Evolutionary conservation across 2,113 vertebrate species (phyloP).

Genomic region (Heloderma charlesbogerti): DNA sequence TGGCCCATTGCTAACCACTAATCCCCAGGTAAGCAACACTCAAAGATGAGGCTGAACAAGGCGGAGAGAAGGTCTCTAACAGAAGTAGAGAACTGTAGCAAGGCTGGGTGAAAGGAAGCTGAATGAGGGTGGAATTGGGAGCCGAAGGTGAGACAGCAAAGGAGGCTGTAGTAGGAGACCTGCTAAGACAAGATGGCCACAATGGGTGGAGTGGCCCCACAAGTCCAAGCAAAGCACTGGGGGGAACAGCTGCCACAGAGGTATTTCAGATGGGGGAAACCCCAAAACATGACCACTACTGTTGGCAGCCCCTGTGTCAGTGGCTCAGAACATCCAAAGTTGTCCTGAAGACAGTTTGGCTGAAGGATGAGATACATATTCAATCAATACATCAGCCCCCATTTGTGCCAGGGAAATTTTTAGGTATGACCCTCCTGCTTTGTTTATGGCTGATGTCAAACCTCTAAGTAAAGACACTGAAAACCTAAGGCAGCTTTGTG

Average conservation of each 20-base stretch:
- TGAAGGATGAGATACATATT: not conserved
- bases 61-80: not conserved
- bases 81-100: too few species aligned
- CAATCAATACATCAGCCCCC: not conserved
- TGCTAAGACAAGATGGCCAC: not conserved
- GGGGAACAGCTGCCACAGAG: not conserved
- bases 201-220: not conserved
- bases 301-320: not conserved
- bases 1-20: not conserved
- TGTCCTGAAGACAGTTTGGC: not conserved
- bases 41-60: too few species aligned
- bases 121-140: not conserved
- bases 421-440: not conserved
- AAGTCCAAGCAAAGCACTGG: not conserved
- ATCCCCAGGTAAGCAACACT: too few species aligned
- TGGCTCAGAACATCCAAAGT: not conserved
- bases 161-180: not conserved
- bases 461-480: not conserved
- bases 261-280: not conserved
- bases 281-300: not conserved
- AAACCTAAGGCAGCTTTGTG: not conserved
- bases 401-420: not conserved
- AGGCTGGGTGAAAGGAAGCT: not conserved
- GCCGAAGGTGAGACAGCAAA: not conserved
- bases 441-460: not conserved